These are phyloP conservation scores for Calephelis nemesis DNA, from an alignment of 1,140 invertebrate species.

Conservation along the genomic window DNA sequence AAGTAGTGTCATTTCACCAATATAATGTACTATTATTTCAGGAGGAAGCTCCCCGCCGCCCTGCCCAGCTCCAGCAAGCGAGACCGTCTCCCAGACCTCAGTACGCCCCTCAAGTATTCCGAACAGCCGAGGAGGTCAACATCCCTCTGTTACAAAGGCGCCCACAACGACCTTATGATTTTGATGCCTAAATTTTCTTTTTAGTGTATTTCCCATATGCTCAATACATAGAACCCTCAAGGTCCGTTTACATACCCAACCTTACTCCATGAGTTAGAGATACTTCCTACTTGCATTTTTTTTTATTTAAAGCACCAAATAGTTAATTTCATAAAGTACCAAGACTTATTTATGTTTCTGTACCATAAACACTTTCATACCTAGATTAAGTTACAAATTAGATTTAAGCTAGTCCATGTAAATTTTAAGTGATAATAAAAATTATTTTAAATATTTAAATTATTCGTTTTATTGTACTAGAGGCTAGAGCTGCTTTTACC, in stretches of 20 bases:
- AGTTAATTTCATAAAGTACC: neutral
- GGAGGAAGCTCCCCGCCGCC: conserved; percentile 54
- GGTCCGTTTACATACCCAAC: neutral
- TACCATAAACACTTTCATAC: conserved; percentile 47
- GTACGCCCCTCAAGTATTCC: conserved; percentile 84
- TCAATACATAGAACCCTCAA: neutral
- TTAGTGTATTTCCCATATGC: neutral
- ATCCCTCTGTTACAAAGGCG: conserved; percentile 88
- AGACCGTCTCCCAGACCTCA: conserved; percentile 54
- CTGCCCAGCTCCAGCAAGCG: conserved; percentile 45
- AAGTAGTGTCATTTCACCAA: neutral
- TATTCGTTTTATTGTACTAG: conserved; percentile 26
- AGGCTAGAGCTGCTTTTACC: no score
- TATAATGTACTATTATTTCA: conserved; percentile 20
- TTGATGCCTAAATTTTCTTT: conserved; percentile 56
- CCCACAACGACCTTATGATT: conserved; percentile 72
- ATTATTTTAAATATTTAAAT: conserved; percentile 28
- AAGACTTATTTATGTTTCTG: conserved; percentile 55
- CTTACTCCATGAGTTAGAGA: neutral
- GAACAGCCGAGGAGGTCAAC: conserved; percentile 91
- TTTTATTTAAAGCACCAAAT: conserved; percentile 5
- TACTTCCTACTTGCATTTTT: neutral
- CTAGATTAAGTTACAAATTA: conserved; percentile 73
- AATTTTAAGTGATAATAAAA: conserved; percentile 50
- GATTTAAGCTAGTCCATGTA: conserved; percentile 74